A percentile compares a stretch with the other conserved stretches of the same genome.
These are phyloP conservation scores for Nymphicus hollandicus DNA, from an alignment of 2,113 vertebrate genomes.

Conservation along the genomic window DNA sequence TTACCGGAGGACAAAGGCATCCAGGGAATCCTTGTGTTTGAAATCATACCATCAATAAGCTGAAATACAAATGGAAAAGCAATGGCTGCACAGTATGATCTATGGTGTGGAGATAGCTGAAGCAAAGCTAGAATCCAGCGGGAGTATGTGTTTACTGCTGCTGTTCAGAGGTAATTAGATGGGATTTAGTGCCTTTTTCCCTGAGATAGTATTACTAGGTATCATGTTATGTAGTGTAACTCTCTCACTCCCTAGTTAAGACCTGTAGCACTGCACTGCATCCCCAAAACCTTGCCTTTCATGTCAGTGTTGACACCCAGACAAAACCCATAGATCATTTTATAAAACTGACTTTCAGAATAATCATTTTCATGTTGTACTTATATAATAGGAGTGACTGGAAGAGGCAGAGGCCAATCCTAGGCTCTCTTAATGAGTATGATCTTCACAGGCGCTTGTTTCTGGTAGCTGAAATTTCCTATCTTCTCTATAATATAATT, in stretches of 20 bases:
- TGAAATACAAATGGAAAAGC: neutral
- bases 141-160: neutral
- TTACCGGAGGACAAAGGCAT: neutral
- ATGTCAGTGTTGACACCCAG: neutral
- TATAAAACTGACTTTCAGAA: neutral
- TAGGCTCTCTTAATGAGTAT: neutral
- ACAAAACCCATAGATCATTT: neutral
- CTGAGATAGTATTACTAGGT: too few species aligned
- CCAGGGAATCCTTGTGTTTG: neutral
- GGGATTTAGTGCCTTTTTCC: neutral
- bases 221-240: rapidly evolving
- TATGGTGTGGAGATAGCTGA: neutral
- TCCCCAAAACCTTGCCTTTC: neutral
- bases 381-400: neutral
- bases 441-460: neutral
- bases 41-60: rapidly evolving
- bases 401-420: neutral
- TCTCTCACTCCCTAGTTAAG: neutral
- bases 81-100: rapidly evolving
- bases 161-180: neutral
- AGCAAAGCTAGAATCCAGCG: neutral
- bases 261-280: neutral
- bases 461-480: neutral
- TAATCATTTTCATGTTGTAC: neutral
- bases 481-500: rapidly evolving